Evolutionary conservation across 1,140 invertebrate species (phyloP), one percentile per base, ranked within the genome.

Genomic region (Cotesia typhae): DNA sequence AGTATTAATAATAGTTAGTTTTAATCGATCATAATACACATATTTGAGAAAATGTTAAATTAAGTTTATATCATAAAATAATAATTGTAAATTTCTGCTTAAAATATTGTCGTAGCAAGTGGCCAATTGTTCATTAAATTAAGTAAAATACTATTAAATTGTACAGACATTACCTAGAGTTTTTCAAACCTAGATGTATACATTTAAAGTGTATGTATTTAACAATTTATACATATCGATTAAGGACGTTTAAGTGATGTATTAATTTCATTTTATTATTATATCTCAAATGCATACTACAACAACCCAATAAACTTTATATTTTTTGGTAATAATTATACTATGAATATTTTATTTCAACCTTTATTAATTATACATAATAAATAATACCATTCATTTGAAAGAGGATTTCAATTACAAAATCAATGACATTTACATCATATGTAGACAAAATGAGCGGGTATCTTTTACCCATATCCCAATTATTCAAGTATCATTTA

Each of bases 231-330:
- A 80, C 75, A 80, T 77, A 80, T 79, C 76, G 77, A 76, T 67
- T 57, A 59, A 77, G 64, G 71, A 77, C 67, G 74, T 65, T 81
- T 76, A 71, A 77, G 76, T 79, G 72, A 66, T 28, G 80, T 75
- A 77, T 81, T 74, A 10, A 80, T 78, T 81, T 84, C 81, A 78
- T 80, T 83, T 80, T 83, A 80, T 83, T 79, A 73, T 47, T 76
- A 71, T 75, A 74, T 68, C 20, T 76, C 47, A 74, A 74, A 79
- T 78, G 73, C 76, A 78, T 75, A 77, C 47, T 71, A 82, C 77
- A 72, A 79, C 78, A 70, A 80, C 77, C 70, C 76, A 84, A 85
- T 84, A 84, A 84, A 86, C 74, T 85, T 85, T 86, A 77, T 86
- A 86, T 84, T 86, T 83, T 86, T 83, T 83, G 77, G 76, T 84